Evolutionary conservation across 92 coral and sea anemone genomes (phyloP).

Genomic region (Epizoanthus rinbou): DNA sequence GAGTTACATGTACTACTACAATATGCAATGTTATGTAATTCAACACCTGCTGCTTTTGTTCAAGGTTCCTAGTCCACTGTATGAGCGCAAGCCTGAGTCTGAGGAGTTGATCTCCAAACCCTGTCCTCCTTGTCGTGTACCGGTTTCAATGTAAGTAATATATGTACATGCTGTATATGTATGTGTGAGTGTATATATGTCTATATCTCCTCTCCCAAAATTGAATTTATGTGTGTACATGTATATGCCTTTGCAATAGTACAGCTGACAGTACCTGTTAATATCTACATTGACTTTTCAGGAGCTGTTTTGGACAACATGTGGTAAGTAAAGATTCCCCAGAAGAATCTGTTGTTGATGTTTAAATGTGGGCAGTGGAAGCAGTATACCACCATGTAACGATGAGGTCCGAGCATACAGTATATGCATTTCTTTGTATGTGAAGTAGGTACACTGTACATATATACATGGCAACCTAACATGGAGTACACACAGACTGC

Average conservation of each 20-base stretch:
- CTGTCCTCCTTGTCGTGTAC: conserved; percentile 73
- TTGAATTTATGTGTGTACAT: too few species aligned
- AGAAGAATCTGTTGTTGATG: background rate
- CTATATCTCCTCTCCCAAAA: too few species aligned
- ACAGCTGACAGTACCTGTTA: background rate
- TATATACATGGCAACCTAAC: too few species aligned
- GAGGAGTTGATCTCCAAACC: conserved; percentile 43
- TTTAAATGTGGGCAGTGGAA: too few species aligned
- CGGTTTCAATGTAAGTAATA: conserved; percentile 58
- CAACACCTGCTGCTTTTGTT: conserved; percentile 10
- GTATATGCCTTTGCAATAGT: background rate
- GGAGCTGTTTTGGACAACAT: conserved; percentile 91
- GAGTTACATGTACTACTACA: too few species aligned
- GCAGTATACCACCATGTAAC: too few species aligned
- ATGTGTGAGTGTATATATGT: background rate
- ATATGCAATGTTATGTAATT: background rate
- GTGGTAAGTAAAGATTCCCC: conserved; percentile 67
- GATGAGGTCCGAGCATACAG: too few species aligned
- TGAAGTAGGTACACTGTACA: too few species aligned
- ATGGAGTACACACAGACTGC: too few species aligned
- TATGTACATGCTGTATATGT: background rate
- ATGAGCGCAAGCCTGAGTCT: conserved; percentile 36
- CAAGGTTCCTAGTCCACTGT: conserved; percentile 31
- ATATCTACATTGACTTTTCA: conserved; percentile 47
- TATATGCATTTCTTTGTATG: too few species aligned